Evolutionary conservation across 92 coral and sea anemone species (phyloP), one percentile per base, ranked within the genome.

Genomic region (Epizoanthus stellaris): DNA sequence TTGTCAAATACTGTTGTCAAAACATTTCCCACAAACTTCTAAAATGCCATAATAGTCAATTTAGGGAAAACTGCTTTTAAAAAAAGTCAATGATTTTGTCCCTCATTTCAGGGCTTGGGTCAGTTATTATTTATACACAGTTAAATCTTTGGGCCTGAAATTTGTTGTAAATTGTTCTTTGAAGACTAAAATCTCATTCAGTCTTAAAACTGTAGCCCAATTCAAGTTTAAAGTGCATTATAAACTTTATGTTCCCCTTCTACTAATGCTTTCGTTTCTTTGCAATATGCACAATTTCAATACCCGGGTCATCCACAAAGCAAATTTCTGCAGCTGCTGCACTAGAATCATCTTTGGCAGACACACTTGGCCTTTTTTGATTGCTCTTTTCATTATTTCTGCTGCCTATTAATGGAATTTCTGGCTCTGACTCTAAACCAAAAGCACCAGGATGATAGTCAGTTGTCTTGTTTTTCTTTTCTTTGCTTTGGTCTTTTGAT

Each of bases 361-460:
- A 67, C 17, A 30, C 71, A 30, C 43, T 25, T 25, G 71, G 71
- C 43, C 43, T 25, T 67, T 67, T 25, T 10, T 0, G 2, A 67
- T 30, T 25, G 17, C 71, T 25, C 17, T 67, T 25, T 67, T 67
- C 71, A 67, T 25, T 8, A 1, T 67, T 67, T 42, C 45, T 42
- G 43, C 6, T 67, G 71, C 71, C 43, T 2, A 36, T 67, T 9
- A 67, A 67, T 67, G 71, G 43, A 6, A 36, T 80, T 45, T 88
- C 91, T 62, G 91, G 91, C 42, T 88, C 67, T 19, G 91, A 84
- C 34, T 83, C 77, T 16, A 70, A 43, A 60, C 88, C 83, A 75
- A 88, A 88, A 20, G 73, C 80, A 30, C 88, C 88, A 65, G 91
- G 57, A 20, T 64, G 75, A 59, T 75, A 88, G 63, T 88, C 17